Conservation (phyloP, 2,113 vertebrate species). For the Pseudopipra pipra region DNA sequence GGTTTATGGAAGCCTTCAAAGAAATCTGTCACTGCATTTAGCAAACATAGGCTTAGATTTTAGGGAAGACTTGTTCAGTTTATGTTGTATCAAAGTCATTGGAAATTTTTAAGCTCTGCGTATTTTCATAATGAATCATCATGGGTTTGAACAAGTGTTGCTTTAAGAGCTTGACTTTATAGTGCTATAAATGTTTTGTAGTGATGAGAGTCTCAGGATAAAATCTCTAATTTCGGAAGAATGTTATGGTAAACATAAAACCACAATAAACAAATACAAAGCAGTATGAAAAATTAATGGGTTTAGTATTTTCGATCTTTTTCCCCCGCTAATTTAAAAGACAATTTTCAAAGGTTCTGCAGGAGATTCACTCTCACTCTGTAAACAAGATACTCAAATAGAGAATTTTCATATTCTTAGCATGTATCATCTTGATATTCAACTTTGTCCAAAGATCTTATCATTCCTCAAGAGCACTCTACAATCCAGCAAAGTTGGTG, state of each 20-base stretch:
- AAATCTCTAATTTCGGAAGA: neutral
- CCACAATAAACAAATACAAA: neutral
- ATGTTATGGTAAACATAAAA: neutral
- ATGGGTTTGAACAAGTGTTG: neutral
- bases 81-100: neutral
- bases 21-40: neutral
- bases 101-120: neutral
- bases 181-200: neutral
- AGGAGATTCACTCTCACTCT: neutral
- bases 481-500: neutral
- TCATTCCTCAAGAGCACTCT: neutral
- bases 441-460: neutral
- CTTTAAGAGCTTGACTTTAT: slow-evolving; percentile 12
- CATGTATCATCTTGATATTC: neutral
- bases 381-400: slow-evolving; percentile 1
- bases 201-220: neutral
- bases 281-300: slow-evolving; percentile 5
- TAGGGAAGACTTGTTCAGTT: neutral
- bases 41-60: neutral
- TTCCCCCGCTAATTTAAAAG: neutral
- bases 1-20: neutral
- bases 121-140: neutral
- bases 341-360: neutral
- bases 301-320: neutral
- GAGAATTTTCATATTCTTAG: slow-evolving; percentile 5